A percentile compares a stretch with the other conserved stretches of the same genome.
Evolutionary conservation across 2,888 invertebrate species (phyloP).

Genomic region (Agrochola lychnidis): DNA sequence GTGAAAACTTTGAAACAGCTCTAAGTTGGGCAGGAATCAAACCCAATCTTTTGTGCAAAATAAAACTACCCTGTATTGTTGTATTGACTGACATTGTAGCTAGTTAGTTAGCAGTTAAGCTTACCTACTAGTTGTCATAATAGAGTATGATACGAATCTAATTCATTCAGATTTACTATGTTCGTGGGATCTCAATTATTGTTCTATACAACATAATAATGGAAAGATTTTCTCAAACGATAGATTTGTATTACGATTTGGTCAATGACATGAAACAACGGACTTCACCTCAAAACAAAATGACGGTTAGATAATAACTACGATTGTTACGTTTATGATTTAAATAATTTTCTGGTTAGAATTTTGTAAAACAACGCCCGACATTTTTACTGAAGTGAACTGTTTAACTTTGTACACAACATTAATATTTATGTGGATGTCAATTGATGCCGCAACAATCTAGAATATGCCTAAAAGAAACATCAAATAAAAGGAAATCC

Average conservation of each 20-base stretch:
- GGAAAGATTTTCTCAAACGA: constrained; percentile 56
- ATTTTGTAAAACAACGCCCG: not conserved
- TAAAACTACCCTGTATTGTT: not conserved
- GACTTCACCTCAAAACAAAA: constrained; percentile 46
- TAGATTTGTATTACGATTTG: constrained; percentile 43
- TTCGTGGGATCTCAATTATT: constrained; percentile 42
- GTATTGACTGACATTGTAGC: not conserved
- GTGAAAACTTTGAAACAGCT: not conserved
- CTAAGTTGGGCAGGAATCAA: not conserved
- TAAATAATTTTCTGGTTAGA: not conserved
- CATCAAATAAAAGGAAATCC: too few species aligned
- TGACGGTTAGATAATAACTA: constrained; percentile 54
- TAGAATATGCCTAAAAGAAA: too few species aligned
- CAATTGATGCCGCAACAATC: too few species aligned
- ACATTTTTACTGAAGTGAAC: not conserved
- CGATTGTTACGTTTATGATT: constrained; percentile 39
- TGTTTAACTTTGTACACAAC: too few species aligned
- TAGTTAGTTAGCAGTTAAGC: not conserved
- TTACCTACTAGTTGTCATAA: constrained; percentile 14
- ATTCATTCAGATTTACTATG: constrained; percentile 23
- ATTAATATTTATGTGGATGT: too few species aligned
- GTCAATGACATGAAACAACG: constrained; percentile 54
- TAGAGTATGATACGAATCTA: constrained; percentile 35
- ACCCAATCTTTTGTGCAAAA: not conserved
- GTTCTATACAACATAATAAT: constrained; percentile 31